Evolutionary conservation across 2,797 vertebrate species (phyloP).

Genomic region (Platalea minor): DNA sequence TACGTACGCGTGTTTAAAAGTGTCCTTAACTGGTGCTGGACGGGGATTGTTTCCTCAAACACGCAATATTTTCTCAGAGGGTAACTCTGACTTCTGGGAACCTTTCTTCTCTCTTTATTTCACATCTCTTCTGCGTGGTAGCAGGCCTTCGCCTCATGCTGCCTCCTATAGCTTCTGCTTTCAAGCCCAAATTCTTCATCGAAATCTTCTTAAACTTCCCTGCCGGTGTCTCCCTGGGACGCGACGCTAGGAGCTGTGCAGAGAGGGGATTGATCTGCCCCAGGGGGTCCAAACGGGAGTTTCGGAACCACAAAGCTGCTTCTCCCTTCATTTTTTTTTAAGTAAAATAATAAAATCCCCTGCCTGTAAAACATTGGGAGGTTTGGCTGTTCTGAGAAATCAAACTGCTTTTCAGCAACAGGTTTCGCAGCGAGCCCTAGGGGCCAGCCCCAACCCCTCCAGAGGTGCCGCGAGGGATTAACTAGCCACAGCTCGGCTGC

Average conservation of each 20-base stretch:
- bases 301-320: not conserved
- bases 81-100: not conserved
- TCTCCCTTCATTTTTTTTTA: not conserved
- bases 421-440: not conserved
- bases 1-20: rapidly evolving
- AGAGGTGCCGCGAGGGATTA: not conserved
- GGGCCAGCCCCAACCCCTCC: not conserved
- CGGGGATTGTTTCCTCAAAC: not conserved
- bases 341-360: not conserved
- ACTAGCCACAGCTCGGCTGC: too few relatives aligned
- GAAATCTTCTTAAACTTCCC: not conserved
- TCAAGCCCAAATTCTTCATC: not conserved
- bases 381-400: not conserved
- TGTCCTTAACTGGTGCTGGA: not conserved
- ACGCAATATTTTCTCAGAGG: not conserved
- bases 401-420: not conserved
- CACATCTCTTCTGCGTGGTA: not conserved
- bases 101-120: not conserved
- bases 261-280: not conserved
- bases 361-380: not conserved
- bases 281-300: not conserved
- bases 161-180: not conserved
- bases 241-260: not conserved
- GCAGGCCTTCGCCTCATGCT: not conserved
- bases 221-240: rapidly evolving